Percentiles rank a stretch among this genome's conserved stretches.
These are phyloP conservation scores for Iselma pallidipennis DNA, from an alignment of 2,888 invertebrate genomes.

Conservation along the genomic window DNA sequence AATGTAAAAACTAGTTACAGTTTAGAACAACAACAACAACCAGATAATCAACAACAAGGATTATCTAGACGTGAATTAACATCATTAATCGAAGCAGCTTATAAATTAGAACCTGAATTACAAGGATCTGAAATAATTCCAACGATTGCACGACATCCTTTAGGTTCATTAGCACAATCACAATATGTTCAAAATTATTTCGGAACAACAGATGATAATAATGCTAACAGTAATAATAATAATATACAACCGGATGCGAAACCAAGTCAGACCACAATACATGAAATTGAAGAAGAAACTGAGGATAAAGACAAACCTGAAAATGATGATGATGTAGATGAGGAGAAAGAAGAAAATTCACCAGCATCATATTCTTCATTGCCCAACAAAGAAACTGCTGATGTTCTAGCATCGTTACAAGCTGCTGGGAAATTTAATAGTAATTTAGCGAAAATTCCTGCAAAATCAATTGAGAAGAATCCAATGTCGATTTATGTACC, in stretches of 20 bases:
- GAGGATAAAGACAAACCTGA: no score
- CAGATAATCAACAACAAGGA: conserved; percentile 25
- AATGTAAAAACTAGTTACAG: conserved; percentile 7
- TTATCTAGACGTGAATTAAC: conserved; percentile 24
- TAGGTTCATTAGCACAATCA: conserved; percentile 36
- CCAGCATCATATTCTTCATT: conserved; percentile 63
- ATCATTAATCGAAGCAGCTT: conserved; percentile 38
- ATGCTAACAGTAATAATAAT: conserved; percentile 29
- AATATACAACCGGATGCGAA: conserved; percentile 42
- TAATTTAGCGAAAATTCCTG: conserved; percentile 49
- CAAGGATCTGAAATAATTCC: conserved; percentile 27
- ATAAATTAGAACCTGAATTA: conserved; percentile 34
- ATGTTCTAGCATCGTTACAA: conserved; percentile 63
- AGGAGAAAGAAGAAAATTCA: conserved; percentile 44
- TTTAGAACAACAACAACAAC: conserved; percentile 21
- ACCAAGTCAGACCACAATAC: conserved; percentile 19
- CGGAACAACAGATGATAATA: conserved; percentile 35
- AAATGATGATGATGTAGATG: conserved; percentile 5
- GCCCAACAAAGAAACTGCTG: conserved; percentile 66
- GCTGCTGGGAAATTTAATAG: conserved; percentile 60
- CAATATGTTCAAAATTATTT: conserved; percentile 46
- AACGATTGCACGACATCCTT: conserved; percentile 5
- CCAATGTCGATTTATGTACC: conserved; percentile 62
- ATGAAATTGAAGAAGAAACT: conserved; percentile 9
- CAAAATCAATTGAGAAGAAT: conserved; percentile 53